phyloP scores from a whole-genome alignment of 2,113 vertebrate genomes.

The Hemiprocne comata region DNA sequence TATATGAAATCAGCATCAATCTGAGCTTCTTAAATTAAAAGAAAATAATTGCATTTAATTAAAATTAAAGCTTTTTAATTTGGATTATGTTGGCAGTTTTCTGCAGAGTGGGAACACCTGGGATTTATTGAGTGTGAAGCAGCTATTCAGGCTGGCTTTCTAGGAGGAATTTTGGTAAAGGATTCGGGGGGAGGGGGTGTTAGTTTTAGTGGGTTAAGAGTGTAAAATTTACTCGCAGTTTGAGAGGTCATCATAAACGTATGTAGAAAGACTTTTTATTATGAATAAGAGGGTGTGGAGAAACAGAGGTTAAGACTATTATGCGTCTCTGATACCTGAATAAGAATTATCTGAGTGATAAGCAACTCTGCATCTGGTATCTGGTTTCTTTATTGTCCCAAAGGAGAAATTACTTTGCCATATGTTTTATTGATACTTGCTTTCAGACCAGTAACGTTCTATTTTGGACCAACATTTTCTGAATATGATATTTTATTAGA shows the following conservation, averaged over 20 bases:
- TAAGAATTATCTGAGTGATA: background rate
- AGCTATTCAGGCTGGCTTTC: slow-evolving; percentile 10
- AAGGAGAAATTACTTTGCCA: background rate
- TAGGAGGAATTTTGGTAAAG: slow-evolving; percentile 6
- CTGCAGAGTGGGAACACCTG: slow-evolving; percentile 38
- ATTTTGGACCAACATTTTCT: background rate
- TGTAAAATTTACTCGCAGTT: slow-evolving; percentile 5
- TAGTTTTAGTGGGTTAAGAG: background rate
- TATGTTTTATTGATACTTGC: background rate
- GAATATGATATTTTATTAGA: background rate
- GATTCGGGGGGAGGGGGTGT: background rate
- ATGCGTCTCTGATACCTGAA: background rate
- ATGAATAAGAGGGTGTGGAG: background rate
- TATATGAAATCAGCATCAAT: slow-evolving; percentile 76
- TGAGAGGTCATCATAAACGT: background rate
- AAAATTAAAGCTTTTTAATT: slow-evolving; percentile 84
- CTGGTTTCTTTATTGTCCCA: background rate
- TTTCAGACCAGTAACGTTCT: background rate
- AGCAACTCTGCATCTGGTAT: background rate
- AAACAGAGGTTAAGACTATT: background rate
- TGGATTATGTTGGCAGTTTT: slow-evolving; percentile 60
- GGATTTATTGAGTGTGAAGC: slow-evolving; percentile 69
- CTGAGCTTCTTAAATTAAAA: slow-evolving; percentile 75
- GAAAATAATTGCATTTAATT: slow-evolving; percentile 89
- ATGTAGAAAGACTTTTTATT: background rate